These are phyloP conservation scores for Eufriesea mexicana DNA, from an alignment of 1,140 invertebrate species.

Conservation along the genomic window DNA sequence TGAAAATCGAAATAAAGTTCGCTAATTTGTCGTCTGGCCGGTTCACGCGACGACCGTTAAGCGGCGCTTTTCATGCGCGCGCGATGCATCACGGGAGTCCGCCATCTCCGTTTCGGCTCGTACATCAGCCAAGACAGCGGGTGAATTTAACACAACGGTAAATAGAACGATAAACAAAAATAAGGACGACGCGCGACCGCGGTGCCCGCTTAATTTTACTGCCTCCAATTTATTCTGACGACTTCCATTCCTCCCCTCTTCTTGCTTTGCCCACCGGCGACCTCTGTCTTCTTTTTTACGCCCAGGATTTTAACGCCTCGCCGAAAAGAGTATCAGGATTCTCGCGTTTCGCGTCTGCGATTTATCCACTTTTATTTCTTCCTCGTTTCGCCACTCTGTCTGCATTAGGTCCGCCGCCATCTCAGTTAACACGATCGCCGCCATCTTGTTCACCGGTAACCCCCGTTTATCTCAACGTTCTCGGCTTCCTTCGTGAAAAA, in stretches of 20 bases:
- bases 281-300: neutral
- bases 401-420: too few relatives aligned
- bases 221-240: conserved; percentile 33
- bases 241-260: neutral
- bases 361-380: neutral
- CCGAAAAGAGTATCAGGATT: neutral
- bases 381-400: neutral
- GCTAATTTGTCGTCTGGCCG: conserved; percentile 5
- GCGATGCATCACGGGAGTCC: neutral
- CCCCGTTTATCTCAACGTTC: too few relatives aligned
- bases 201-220: conserved; percentile 23
- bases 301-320: neutral
- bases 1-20: conserved; percentile 14
- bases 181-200: conserved; percentile 4
- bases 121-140: conserved; percentile 29
- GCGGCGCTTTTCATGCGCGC: conserved; percentile 5
- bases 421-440: too few relatives aligned
- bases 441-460: too few relatives aligned
- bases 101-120: conserved; percentile 20
- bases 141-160: conserved; percentile 11
- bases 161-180: conserved; percentile 40
- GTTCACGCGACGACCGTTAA: neutral
- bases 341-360: too few relatives aligned
- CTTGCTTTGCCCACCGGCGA: too few relatives aligned
- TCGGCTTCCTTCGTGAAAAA: too few relatives aligned